A percentile compares a stretch with the other conserved stretches of the same genome.
phyloP scores from a whole-genome alignment of 2,113 vertebrate genomes.

The Cynocephalus volans region DNA sequence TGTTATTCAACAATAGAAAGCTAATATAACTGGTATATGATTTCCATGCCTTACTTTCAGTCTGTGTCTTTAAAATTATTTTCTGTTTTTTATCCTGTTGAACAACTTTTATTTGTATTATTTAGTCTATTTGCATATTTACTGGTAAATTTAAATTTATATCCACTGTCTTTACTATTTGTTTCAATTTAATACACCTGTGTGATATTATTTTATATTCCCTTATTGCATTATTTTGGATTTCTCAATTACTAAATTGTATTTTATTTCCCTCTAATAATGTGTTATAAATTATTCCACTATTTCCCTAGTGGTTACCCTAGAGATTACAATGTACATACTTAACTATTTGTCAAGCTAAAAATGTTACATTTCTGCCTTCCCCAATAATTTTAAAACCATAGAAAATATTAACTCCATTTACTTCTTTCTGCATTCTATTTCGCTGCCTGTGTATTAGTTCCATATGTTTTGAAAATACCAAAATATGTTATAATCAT shows the following conservation, averaged over 20 bases:
- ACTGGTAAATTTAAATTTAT: not conserved
- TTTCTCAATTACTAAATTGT: constrained; percentile 1
- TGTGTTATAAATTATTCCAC: constrained; percentile 6
- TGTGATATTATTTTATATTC: constrained; percentile 1
- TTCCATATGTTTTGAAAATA: not conserved
- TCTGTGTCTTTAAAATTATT: not conserved
- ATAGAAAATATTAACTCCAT: not conserved
- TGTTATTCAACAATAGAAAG: not conserved
- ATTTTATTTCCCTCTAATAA: not conserved
- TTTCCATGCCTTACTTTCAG: not conserved
- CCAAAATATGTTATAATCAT: not conserved
- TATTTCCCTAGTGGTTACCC: not conserved
- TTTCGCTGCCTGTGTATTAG: not conserved
- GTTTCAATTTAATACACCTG: not conserved
- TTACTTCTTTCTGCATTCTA: not conserved
- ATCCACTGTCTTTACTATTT: not conserved
- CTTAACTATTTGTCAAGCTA: not conserved
- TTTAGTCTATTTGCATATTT: not conserved
- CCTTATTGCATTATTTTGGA: not conserved
- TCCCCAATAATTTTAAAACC: not conserved
- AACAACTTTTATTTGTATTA: not conserved
- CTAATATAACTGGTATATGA: not conserved
- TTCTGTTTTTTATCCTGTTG: not conserved
- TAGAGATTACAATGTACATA: not conserved
- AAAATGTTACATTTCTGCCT: not conserved